A percentile compares a stretch with the other conserved stretches of the same genome.
Evolutionary conservation across 2,113 vertebrate genomes (phyloP).

Genomic region (Phycodurus eques): DNA sequence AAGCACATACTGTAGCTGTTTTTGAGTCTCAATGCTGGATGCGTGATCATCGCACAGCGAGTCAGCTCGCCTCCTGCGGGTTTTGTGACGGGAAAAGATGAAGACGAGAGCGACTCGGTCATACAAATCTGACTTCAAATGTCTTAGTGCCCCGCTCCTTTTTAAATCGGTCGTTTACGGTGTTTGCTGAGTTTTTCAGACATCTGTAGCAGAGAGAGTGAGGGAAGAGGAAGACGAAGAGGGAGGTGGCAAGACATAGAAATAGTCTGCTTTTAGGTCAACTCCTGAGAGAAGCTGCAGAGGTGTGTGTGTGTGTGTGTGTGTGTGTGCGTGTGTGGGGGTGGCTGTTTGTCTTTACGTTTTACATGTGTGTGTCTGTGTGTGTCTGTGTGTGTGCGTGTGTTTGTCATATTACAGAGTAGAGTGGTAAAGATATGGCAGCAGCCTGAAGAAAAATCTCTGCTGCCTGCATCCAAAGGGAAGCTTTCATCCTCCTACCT

Average conservation of each 20-base stretch:
- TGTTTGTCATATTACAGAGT: slow-evolving; percentile 52
- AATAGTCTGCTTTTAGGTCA: slow-evolving; percentile 59
- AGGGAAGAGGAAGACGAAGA: slow-evolving; percentile 11
- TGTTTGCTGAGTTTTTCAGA: slow-evolving; percentile 10
- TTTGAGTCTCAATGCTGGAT: background rate
- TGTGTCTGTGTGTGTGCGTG: slow-evolving; percentile 7
- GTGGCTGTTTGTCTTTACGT: slow-evolving; percentile 30
- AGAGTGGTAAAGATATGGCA: slow-evolving; percentile 55
- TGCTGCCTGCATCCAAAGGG: slow-evolving; percentile 53
- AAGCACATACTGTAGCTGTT: slow-evolving; percentile 8
- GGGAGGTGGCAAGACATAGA: slow-evolving; percentile 37
- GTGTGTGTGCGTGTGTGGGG: slow-evolving; percentile 12
- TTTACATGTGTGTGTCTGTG: slow-evolving; percentile 19
- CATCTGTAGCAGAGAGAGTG: slow-evolving; percentile 10
- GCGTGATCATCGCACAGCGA: slow-evolving; percentile 12
- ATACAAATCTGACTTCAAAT: slow-evolving; percentile 14
- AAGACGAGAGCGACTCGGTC: background rate
- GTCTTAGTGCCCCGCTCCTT: background rate
- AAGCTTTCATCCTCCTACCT: slow-evolving; percentile 68
- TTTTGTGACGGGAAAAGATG: slow-evolving; percentile 12
- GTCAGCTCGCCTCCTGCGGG: slow-evolving; percentile 11
- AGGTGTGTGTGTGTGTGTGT: slow-evolving; percentile 40
- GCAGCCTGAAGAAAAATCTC: slow-evolving; percentile 53
- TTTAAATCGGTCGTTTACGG: background rate
- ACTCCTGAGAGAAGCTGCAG: slow-evolving; percentile 43